Conservation (phyloP, 2,888 invertebrate species). For the Amphimallon solstitiale region DNA sequence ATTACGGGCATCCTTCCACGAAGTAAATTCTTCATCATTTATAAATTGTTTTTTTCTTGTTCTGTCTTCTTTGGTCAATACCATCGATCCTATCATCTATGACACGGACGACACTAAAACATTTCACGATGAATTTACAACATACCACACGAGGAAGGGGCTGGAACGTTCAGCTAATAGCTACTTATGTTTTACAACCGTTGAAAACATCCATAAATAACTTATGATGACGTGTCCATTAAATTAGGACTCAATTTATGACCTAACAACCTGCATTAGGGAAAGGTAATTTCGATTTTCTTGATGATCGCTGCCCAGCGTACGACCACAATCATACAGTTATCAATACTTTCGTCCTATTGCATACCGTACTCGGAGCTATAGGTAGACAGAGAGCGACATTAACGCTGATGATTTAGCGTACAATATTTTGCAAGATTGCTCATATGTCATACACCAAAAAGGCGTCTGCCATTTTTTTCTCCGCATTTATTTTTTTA, state of each 20-base stretch:
- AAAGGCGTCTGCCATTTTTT: constrained; percentile 40
- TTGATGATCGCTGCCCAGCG: background rate
- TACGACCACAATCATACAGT: background rate
- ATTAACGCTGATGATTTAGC: constrained; percentile 47
- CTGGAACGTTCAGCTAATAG: constrained; percentile 54
- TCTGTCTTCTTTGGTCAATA: constrained; percentile 8
- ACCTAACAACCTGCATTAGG: constrained; percentile 54
- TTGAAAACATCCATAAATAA: constrained; percentile 58
- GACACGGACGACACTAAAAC: constrained; percentile 49
- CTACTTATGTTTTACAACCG: constrained; percentile 61
- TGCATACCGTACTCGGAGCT: constrained; percentile 11
- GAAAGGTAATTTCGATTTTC: constrained; percentile 51
- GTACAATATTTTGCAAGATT: constrained; percentile 43
- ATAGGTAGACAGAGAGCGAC: constrained; percentile 9
- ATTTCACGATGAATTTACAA: constrained; percentile 43
- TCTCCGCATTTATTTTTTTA: constrained; percentile 37
- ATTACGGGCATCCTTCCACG: too few species aligned
- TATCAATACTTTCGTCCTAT: constrained; percentile 28
- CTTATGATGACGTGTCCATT: constrained; percentile 58
- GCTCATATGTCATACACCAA: constrained; percentile 43
- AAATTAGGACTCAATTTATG: constrained; percentile 60
- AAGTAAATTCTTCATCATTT: too few species aligned
- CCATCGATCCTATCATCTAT: constrained; percentile 43
- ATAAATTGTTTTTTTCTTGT: background rate
- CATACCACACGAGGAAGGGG: constrained; percentile 44